Evolutionary conservation across 2,113 vertebrate species (phyloP).

Genomic region (Suncus etruscus): DNA sequence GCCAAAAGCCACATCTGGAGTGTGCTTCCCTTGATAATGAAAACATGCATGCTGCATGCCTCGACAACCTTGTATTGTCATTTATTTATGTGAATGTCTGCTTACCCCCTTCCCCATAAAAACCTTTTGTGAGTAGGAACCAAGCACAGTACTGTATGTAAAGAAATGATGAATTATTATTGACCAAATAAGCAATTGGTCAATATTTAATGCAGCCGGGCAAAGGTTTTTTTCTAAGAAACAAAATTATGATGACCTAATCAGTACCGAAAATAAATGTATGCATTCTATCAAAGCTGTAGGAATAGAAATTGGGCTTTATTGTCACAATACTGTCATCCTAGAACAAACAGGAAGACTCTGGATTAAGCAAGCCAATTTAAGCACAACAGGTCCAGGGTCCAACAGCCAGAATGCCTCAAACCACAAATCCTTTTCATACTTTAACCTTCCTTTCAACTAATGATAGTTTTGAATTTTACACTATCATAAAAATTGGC

Average conservation of each 20-base stretch:
- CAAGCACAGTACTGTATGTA: not conserved
- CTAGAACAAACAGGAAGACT: not conserved
- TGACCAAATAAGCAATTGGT: constrained; percentile 4
- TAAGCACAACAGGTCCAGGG: not conserved
- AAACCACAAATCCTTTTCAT: not conserved
- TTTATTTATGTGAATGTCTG: constrained; percentile 34
- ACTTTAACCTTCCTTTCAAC: constrained; percentile 49
- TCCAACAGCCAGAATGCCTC: not conserved
- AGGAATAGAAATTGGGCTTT: constrained; percentile 17
- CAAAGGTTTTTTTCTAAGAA: too few relatives aligned
- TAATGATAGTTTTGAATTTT: constrained; percentile 69
- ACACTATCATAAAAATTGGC: constrained; percentile 19
- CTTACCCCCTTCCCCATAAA: constrained; percentile 10
- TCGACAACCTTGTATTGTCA: not conserved
- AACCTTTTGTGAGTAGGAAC: constrained; percentile 18
- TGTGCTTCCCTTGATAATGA: too few relatives aligned
- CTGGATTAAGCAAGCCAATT: not conserved
- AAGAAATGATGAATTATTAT: not conserved
- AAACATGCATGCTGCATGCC: not conserved
- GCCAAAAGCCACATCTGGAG: too few relatives aligned
- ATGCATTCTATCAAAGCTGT: not conserved
- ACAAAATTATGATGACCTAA: too few relatives aligned
- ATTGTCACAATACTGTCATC: not conserved
- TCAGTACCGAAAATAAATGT: not conserved
- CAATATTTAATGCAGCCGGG: constrained; percentile 16